Percentiles rank a stretch among this genome's conserved stretches.
Evolutionary conservation across 2,888 invertebrate species (phyloP).

Genomic region (Pterobdella sp.): DNA sequence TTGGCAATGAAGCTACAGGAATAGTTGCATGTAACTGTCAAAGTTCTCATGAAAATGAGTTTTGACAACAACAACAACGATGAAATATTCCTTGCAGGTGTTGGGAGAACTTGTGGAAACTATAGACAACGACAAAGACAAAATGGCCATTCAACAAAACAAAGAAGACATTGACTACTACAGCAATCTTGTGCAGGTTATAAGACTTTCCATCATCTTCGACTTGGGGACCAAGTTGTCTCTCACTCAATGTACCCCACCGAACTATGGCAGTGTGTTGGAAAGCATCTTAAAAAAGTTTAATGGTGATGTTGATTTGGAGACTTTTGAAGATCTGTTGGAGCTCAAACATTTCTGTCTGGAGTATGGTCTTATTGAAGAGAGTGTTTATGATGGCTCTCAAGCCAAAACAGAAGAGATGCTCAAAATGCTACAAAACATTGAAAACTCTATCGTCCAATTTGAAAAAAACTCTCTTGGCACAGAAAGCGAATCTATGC

Average conservation of each 20-base stretch:
- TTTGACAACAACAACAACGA: background rate
- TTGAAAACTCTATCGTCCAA: background rate
- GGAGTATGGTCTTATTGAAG: constrained; percentile 22
- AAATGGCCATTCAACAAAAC: background rate
- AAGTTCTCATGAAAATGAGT: no score
- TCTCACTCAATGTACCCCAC: constrained; percentile 23
- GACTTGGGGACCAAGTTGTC: constrained; percentile 16
- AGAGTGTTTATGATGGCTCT: constrained; percentile 11
- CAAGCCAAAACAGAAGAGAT: constrained; percentile 18
- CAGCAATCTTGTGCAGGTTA: background rate
- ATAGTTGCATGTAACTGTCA: no score
- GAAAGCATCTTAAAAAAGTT: constrained; percentile 8
- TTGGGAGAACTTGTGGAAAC: background rate
- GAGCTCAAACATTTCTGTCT: constrained; percentile 18
- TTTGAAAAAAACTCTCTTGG: background rate
- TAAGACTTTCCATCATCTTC: constrained; percentile 17
- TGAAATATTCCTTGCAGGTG: background rate
- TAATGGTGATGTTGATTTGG: background rate
- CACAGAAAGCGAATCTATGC: background rate
- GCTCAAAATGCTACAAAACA: constrained; percentile 14
- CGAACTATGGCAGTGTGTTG: constrained; percentile 8
- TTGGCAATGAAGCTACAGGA: background rate
- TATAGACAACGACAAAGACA: background rate
- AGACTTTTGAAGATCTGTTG: constrained; percentile 6
- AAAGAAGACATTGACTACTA: constrained; percentile 17